Conservation (phyloP, 2,113 vertebrate species). For the Nothobranchius furzeri region DNA sequence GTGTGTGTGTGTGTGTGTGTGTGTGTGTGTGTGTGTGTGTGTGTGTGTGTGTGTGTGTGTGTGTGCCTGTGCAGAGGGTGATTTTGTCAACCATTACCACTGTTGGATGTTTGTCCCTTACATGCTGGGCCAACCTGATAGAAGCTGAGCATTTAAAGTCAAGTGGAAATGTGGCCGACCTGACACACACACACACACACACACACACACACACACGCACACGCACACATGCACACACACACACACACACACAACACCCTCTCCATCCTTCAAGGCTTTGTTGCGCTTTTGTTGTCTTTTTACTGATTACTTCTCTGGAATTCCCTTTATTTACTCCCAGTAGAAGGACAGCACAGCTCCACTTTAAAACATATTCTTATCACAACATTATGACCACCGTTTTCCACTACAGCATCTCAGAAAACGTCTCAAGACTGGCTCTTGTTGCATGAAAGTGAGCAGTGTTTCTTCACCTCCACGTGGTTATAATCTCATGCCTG, state of each 20-base stretch:
- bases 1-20: conserved; percentile 1
- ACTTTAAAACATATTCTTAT: not conserved
- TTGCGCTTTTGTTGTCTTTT: conserved; percentile 10
- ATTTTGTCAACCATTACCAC: conserved; percentile 77
- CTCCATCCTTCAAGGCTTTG: conserved; percentile 32
- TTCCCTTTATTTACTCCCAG: conserved; percentile 10
- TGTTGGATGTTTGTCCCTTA: conserved; percentile 68
- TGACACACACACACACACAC: conserved; percentile 40
- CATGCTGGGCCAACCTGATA: conserved; percentile 71
- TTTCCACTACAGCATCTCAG: not conserved
- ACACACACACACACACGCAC: conserved; percentile 16
- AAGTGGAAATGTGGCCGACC: conserved; percentile 68
- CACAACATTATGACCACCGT: not conserved
- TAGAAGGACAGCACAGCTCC: not conserved
- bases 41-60: no score
- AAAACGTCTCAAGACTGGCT: not conserved
- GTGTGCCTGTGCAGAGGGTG: conserved; percentile 21
- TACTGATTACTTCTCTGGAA: conserved; percentile 1
- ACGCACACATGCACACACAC: not conserved
- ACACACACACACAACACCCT: conserved; percentile 29
- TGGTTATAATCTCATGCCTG: not conserved
- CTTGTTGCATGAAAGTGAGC: not conserved
- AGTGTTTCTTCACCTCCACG: not conserved
- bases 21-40: no score
- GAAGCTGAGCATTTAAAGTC: conserved; percentile 73